A percentile compares a stretch with the other conserved stretches of the same genome.
phyloP scores from a whole-genome alignment of 2,888 invertebrate genomes.

The Peribatodes rhomboidaria region DNA sequence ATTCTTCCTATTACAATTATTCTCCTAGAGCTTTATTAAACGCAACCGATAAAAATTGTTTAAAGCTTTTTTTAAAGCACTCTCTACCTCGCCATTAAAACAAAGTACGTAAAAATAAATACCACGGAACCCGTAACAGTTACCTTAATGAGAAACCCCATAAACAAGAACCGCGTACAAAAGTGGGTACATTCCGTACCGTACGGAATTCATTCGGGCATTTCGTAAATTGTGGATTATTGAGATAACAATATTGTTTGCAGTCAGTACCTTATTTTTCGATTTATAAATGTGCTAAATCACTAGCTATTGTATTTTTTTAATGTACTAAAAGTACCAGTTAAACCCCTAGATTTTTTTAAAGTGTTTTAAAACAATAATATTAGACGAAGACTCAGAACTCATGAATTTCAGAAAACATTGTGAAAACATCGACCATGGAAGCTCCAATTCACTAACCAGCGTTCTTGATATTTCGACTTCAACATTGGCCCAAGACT shows the following conservation, averaged over 20 bases:
- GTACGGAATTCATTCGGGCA: conserved; percentile 58
- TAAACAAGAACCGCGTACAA: conserved; percentile 68
- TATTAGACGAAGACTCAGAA: not conserved
- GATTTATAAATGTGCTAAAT: not conserved
- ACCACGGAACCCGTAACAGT: conserved; percentile 65
- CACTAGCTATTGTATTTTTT: too few species aligned
- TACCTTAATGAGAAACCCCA: conserved; percentile 78
- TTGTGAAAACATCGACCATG: too few species aligned
- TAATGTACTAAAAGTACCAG: too few species aligned
- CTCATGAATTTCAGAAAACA: too few species aligned
- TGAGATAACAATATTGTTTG: conserved; percentile 12
- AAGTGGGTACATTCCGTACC: conserved; percentile 52
- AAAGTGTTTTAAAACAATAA: too few species aligned
- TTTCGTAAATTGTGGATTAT: conserved; percentile 49
- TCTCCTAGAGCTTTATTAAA: not conserved
- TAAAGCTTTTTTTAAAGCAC: conserved; percentile 23
- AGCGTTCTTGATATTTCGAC: too few species aligned
- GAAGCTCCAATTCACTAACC: too few species aligned
- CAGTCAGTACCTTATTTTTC: conserved; percentile 16
- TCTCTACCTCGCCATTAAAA: conserved; percentile 40
- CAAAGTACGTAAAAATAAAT: conserved; percentile 62
- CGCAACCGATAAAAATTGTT: not conserved
- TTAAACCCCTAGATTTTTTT: too few species aligned
- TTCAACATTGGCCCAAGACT: too few species aligned
- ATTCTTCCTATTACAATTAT: too few species aligned